A percentile compares a stretch with the other conserved stretches of the same genome.
Evolutionary conservation across 2,797 vertebrate genomes (phyloP).

Genomic region (Diplodus puntazzo): DNA sequence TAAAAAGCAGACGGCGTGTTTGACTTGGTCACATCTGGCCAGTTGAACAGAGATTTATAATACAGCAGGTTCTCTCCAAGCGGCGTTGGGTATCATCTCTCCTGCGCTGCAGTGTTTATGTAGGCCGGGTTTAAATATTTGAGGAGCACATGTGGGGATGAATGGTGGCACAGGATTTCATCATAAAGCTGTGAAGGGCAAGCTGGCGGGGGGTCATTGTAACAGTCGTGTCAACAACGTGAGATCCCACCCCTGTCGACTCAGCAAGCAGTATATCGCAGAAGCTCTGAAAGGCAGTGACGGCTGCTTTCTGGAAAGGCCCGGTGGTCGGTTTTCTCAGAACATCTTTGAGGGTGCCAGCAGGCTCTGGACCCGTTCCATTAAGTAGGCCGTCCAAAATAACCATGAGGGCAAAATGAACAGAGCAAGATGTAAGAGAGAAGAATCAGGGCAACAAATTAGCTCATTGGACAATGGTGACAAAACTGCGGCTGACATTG

Average conservation of each 20-base stretch:
- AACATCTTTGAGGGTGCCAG: constrained; percentile 70
- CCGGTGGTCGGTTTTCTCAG: constrained; percentile 71
- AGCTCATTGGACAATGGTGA: constrained; percentile 27
- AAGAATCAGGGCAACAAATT: constrained; percentile 20
- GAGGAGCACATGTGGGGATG: constrained; percentile 85
- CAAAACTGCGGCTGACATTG: constrained; percentile 28
- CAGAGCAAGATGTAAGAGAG: constrained; percentile 36
- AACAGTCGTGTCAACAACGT: constrained; percentile 83
- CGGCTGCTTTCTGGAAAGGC: constrained; percentile 76
- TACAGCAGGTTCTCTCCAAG: constrained; percentile 53
- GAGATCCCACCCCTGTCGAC: constrained; percentile 74
- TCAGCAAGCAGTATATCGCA: constrained; percentile 82
- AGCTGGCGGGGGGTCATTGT: constrained; percentile 83
- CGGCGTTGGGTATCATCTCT: constrained; percentile 66
- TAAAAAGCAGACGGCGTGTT: constrained; percentile 69
- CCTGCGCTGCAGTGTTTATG: constrained; percentile 76
- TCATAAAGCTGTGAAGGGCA: constrained; percentile 83
- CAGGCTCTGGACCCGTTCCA: constrained; percentile 50
- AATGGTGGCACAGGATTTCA: constrained; percentile 83
- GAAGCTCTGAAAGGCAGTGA: constrained; percentile 63
- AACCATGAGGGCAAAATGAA: constrained; percentile 49
- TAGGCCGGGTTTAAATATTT: constrained; percentile 86
- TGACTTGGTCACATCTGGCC: constrained; percentile 73
- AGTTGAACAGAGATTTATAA: constrained; percentile 78
- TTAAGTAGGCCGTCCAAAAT: constrained; percentile 52